These are phyloP conservation scores for Buteo buteo DNA, from an alignment of 2,113 vertebrate genomes.

Conservation along the genomic window DNA sequence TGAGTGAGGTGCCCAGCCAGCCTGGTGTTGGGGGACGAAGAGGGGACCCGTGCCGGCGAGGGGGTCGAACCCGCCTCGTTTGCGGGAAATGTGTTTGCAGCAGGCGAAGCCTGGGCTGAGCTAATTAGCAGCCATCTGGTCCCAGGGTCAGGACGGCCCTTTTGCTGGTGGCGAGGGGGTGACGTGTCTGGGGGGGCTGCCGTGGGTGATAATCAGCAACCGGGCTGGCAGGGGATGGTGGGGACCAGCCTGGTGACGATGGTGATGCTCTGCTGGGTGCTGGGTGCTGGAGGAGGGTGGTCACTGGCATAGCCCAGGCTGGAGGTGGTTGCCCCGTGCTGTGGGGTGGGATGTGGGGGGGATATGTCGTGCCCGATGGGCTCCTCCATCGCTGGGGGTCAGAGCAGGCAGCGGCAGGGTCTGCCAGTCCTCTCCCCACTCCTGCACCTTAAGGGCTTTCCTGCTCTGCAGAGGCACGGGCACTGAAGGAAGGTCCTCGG, in stretches of 20 bases:
- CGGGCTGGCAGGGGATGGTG: neutral
- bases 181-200: neutral
- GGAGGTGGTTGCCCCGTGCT: neutral
- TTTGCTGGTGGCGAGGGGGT: neutral
- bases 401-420: neutral
- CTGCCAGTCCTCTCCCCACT: neutral
- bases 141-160: neutral
- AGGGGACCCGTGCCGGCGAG: rapidly evolving
- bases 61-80: neutral
- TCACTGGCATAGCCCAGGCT: neutral
- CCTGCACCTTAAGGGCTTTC: neutral
- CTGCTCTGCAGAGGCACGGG: neutral
- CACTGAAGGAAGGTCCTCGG: neutral
- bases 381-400: neutral
- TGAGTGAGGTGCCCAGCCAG: neutral
- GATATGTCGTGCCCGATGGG: neutral
- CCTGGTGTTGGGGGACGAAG: neutral
- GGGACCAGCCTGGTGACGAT: neutral
- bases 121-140: neutral
- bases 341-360: neutral
- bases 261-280: neutral
- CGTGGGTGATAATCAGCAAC: rapidly evolving
- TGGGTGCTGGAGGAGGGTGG: neutral
- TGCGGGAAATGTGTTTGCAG: neutral
- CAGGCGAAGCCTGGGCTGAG: neutral